These are phyloP conservation scores for Mus caroli DNA, from an alignment of 2,797 vertebrate species.

Conservation along the genomic window DNA sequence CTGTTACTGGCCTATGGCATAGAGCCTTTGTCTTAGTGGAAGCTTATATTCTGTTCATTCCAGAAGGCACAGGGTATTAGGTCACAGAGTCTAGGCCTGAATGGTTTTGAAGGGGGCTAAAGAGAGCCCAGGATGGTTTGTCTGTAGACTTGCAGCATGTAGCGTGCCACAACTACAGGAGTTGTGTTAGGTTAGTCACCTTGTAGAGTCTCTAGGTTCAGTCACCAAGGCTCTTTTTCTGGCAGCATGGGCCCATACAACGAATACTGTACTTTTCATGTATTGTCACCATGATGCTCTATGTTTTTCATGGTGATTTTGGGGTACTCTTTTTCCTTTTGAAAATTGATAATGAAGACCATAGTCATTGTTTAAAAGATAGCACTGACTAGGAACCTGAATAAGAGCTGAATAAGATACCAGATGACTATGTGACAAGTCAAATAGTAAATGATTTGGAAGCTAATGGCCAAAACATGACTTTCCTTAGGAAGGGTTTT, in stretches of 20 bases:
- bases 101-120: background rate
- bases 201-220: background rate
- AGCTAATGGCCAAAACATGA: slow-evolving; percentile 4
- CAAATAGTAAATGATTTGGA: background rate
- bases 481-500: background rate
- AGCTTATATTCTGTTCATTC: background rate
- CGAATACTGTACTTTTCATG: background rate
- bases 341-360: background rate
- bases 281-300: background rate
- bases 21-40: background rate
- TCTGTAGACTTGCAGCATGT: background rate
- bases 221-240: background rate
- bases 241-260: background rate
- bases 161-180: background rate
- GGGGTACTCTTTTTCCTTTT: background rate
- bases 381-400: background rate
- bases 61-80: background rate
- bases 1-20: background rate
- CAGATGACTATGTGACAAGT: background rate
- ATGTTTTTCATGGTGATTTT: background rate
- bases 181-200: background rate
- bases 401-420: background rate
- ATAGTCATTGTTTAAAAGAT: slow-evolving; percentile 13
- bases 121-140: background rate
- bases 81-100: background rate